A percentile compares a stretch with the other conserved stretches of the same genome.
Evolutionary conservation across 2,888 invertebrate species (phyloP).

Genomic region (Beris chalybata): DNA sequence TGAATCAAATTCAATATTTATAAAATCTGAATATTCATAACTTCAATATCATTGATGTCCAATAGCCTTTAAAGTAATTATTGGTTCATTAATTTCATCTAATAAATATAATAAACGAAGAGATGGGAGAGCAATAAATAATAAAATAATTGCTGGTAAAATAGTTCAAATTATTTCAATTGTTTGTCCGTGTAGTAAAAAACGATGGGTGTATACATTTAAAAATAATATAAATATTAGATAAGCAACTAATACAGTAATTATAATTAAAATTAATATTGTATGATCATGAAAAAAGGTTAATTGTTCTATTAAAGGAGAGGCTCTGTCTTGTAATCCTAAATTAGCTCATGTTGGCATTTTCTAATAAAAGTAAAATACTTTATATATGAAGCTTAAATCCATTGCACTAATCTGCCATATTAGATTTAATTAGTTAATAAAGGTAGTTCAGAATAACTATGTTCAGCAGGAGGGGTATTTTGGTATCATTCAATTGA

Average conservation of each 20-base stretch:
- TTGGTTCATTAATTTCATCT: conserved; percentile 64
- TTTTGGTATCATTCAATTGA: conserved; percentile 67
- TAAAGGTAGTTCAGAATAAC: conserved; percentile 61
- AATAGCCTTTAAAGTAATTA: conserved; percentile 64
- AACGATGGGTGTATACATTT: conserved; percentile 63
- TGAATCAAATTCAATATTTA: no score
- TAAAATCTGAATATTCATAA: no score
- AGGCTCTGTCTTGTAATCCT: conserved; percentile 64
- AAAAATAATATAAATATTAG: conserved; percentile 61
- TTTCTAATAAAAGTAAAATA: conserved; percentile 63
- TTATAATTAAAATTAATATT: conserved; percentile 64
- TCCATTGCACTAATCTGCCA: conserved; percentile 58
- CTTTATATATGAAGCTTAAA: conserved; percentile 70
- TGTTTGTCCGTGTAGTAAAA: conserved; percentile 62
- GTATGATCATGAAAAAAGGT: conserved; percentile 67
- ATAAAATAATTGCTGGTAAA: conserved; percentile 63
- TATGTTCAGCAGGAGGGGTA: conserved; percentile 62
- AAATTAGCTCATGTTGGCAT: conserved; percentile 63
- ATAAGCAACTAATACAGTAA: conserved; percentile 63
- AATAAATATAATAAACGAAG: conserved; percentile 63
- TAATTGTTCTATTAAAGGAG: conserved; percentile 69
- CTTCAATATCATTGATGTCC: conserved; percentile 70
- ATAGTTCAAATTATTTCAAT: conserved; percentile 70
- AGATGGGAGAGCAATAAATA: conserved; percentile 66
- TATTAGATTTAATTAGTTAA: no score